Evolutionary conservation across 2,113 vertebrate species (phyloP).

Genomic region (Crotalus tigris): DNA sequence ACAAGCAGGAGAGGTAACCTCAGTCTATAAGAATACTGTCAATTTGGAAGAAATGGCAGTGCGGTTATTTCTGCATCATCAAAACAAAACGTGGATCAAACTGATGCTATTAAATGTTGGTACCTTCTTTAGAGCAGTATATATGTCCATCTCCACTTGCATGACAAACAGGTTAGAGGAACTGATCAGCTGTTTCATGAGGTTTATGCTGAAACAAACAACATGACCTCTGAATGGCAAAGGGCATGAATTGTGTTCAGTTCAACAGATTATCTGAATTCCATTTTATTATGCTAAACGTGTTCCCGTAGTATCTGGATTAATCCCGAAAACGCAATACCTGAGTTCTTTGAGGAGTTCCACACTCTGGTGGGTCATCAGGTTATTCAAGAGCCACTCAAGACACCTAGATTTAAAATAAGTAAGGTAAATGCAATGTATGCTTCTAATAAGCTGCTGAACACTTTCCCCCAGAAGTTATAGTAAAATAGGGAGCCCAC

Average conservation of each 20-base stretch:
- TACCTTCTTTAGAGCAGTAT: constrained; percentile 97
- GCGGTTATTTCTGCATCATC: not conserved
- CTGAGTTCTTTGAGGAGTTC: constrained; percentile 95
- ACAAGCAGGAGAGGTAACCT: not conserved
- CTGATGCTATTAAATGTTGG: not conserved
- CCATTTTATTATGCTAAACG: not conserved
- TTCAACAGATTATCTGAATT: not conserved
- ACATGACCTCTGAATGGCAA: not conserved
- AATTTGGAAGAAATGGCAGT: not conserved
- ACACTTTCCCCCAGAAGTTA: not conserved
- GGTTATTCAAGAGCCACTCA: constrained; percentile 96
- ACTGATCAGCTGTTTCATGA: constrained; percentile 91
- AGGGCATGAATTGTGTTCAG: not conserved
- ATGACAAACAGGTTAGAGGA: constrained; percentile 96
- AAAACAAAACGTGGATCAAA: not conserved
- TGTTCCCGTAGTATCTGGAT: not conserved
- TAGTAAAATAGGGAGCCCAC: not conserved
- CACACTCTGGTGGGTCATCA: constrained; percentile 97
- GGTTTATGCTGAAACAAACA: constrained; percentile 73
- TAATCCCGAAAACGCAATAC: constrained; percentile 62
- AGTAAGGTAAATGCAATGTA: not conserved
- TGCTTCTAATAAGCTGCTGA: not conserved
- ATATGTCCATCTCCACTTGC: constrained; percentile 99
- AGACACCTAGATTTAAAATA: constrained; percentile 80
- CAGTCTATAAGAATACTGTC: not conserved